phyloP scores from a whole-genome alignment of 2,888 invertebrate genomes.

The Ashinkailepas kermadecensis region DNA sequence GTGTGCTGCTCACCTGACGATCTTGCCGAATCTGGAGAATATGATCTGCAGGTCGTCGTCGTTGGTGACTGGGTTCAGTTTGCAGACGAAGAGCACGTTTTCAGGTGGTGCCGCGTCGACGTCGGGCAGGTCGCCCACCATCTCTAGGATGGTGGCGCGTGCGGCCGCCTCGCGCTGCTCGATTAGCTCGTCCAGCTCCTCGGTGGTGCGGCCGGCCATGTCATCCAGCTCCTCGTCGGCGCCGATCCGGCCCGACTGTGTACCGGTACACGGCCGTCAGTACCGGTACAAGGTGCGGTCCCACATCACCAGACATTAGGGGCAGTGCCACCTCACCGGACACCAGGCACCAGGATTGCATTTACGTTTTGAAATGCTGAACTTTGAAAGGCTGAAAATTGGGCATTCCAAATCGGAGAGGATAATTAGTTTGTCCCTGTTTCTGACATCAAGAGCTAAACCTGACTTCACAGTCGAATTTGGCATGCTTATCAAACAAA shows the following conservation, averaged over 20 bases:
- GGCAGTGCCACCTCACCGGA: no score
- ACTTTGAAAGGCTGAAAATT: no score
- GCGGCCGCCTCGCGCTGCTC: conserved; percentile 91
- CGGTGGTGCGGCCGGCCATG: conserved; percentile 69
- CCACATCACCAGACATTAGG: no score
- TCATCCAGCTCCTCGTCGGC: conserved; percentile 92
- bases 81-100: conserved; percentile 98
- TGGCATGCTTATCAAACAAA: no score
- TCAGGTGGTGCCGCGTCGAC: conserved; percentile 97
- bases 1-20: conserved; percentile 22
- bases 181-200: conserved; percentile 77
- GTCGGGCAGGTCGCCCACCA: conserved; percentile 95
- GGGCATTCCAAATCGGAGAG: no score
- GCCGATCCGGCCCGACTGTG: conserved; percentile 62
- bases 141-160: conserved; percentile 92
- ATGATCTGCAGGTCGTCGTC: conserved; percentile 97
- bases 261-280: no score
- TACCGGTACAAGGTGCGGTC: no score
- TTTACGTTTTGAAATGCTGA: no score
- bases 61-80: conserved; percentile 94
- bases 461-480: no score
- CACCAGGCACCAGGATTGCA: no score
- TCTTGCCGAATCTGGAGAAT: conserved; percentile 60
- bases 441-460: no score
- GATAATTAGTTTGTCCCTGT: no score